phyloP scores from a whole-genome alignment of 2,113 vertebrate species.

The Hyperopisus bebe region DNA sequence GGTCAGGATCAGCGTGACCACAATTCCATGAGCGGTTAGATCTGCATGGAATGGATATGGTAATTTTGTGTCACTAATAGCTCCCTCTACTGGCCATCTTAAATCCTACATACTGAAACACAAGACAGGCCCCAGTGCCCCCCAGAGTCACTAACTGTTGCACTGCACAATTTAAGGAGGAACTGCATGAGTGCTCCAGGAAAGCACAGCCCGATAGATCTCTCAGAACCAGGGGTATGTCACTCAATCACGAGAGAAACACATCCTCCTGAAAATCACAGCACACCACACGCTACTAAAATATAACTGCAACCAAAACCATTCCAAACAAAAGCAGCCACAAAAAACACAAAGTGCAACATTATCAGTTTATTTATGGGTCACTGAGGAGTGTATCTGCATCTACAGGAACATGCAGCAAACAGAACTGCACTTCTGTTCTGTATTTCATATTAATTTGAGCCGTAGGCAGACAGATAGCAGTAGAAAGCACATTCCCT shows the following conservation, averaged over 20 bases:
- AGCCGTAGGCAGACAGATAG: background rate
- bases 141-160: background rate
- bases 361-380: background rate
- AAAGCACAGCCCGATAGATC: background rate
- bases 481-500: background rate
- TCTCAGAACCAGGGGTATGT: background rate
- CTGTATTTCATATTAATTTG: background rate
- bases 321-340: background rate
- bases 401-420: background rate
- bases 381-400: background rate
- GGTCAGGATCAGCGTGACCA: background rate
- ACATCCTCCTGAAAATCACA: background rate
- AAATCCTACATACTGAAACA: background rate
- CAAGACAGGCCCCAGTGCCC: background rate
- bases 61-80: background rate
- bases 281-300: background rate
- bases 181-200: background rate
- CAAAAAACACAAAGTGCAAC: background rate
- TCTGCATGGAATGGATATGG: background rate
- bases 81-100: conserved; percentile 22
- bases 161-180: background rate
- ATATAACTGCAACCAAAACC: background rate
- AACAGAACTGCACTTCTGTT: background rate
- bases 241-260: background rate
- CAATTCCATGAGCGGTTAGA: background rate